Conservation (phyloP, 1,140 invertebrate species). For the Stenopsyche tienmushanensis region DNA sequence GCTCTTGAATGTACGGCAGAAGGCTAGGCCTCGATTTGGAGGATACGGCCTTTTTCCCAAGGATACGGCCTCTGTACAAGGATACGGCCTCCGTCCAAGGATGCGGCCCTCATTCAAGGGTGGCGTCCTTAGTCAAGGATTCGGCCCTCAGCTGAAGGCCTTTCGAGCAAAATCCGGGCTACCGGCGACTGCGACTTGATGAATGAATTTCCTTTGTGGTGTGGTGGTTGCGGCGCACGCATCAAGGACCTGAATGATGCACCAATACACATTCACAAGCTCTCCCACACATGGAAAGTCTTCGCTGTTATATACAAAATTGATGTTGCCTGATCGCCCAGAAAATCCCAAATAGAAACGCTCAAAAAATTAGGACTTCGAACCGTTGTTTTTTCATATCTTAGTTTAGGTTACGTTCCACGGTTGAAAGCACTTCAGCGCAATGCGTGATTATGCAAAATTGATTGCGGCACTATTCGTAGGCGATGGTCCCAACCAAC, state of each 20-base stretch:
- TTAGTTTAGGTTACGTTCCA: too few species aligned
- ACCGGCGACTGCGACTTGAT: slow-evolving; percentile 22
- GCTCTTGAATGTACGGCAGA: too few species aligned
- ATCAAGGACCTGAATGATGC: slow-evolving; percentile 39
- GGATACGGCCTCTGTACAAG: background rate
- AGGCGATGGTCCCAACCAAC: too few species aligned
- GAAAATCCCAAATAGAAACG: too few species aligned
- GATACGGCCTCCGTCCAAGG: background rate
- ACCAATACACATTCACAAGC: slow-evolving; percentile 17
- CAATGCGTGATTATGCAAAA: too few species aligned
- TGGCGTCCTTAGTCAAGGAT: background rate
- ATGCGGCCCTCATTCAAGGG: background rate
- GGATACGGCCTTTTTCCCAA: background rate
- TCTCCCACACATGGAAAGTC: background rate
- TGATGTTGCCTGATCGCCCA: too few species aligned
- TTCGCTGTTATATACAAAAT: too few species aligned
- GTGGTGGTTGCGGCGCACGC: slow-evolving; percentile 25
- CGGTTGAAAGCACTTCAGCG: too few species aligned
- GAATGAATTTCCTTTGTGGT: slow-evolving; percentile 39
- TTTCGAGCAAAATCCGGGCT: background rate
- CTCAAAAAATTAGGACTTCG: too few species aligned
- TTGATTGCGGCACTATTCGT: too few species aligned
- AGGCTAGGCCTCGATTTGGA: too few species aligned
- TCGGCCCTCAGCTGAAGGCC: background rate
- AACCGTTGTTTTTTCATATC: too few species aligned